phyloP scores from a whole-genome alignment of 2,888 invertebrate species.

The Prenolepis imparis region DNA sequence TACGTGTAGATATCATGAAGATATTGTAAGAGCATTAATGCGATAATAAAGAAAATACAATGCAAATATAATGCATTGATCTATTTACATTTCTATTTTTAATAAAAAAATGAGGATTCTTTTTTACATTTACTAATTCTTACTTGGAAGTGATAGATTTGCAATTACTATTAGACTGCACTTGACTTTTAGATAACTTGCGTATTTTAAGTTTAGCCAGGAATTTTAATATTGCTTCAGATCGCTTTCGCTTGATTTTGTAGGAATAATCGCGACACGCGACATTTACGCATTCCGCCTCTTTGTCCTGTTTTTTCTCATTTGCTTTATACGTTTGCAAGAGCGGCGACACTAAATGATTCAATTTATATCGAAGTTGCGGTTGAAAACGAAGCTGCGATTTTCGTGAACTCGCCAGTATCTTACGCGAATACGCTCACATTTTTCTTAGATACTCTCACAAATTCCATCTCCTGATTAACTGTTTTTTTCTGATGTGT shows the following conservation, averaged over 20 bases:
- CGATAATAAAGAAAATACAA: not conserved
- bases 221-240: slow-evolving; percentile 68
- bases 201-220: slow-evolving; percentile 70
- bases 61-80: not conserved
- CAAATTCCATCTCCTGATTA: not conserved
- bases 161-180: slow-evolving; percentile 36
- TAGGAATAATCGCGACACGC: slow-evolving; percentile 56
- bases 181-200: slow-evolving; percentile 46
- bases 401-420: slow-evolving; percentile 72
- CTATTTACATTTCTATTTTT: not conserved
- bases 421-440: slow-evolving; percentile 60
- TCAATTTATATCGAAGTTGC: slow-evolving; percentile 59
- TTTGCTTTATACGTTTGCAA: slow-evolving; percentile 31
- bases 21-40: not conserved
- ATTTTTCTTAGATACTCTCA: slow-evolving; percentile 59
- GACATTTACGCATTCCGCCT: slow-evolving; percentile 55
- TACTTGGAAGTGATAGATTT: slow-evolving; percentile 59
- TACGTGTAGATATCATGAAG: not conserved
- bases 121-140: not conserved
- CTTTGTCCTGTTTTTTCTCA: slow-evolving; percentile 55
- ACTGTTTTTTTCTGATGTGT: not conserved
- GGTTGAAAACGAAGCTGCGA: slow-evolving; percentile 54
- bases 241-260: slow-evolving; percentile 60
- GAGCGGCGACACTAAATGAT: slow-evolving; percentile 39
- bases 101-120: not conserved